Percentiles rank a stretch among this genome's conserved stretches.
Evolutionary conservation across 1,140 invertebrate species (phyloP).

Genomic region (Pantala flavescens): DNA sequence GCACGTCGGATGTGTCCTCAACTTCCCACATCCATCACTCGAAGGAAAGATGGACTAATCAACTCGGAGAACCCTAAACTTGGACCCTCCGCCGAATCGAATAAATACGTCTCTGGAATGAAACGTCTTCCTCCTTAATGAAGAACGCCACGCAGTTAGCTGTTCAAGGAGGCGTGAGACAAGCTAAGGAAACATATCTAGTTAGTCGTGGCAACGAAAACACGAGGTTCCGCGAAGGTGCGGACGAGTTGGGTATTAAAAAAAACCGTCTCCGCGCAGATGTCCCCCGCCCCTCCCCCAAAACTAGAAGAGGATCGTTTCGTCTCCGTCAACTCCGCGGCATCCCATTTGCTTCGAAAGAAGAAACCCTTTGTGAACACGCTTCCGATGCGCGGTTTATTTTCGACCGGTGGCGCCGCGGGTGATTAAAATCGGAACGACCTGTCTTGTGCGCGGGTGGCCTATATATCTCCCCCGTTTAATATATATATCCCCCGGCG

Average conservation of each 20-base stretch:
- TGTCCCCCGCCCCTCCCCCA: too few relatives aligned
- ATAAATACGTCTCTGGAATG: too few relatives aligned
- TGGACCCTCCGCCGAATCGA: too few relatives aligned
- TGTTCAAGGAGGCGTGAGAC: background rate
- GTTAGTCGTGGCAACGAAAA: background rate
- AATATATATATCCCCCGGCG: too few relatives aligned
- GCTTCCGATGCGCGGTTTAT: background rate
- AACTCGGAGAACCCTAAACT: too few relatives aligned
- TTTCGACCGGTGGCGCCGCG: background rate
- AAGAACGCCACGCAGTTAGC: background rate
- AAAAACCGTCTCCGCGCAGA: background rate
- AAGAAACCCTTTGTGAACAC: background rate
- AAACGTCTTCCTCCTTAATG: too few relatives aligned
- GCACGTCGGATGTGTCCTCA: too few relatives aligned
- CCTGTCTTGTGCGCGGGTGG: background rate
- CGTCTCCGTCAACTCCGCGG: background rate
- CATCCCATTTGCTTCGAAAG: background rate
- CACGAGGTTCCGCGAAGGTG: background rate
- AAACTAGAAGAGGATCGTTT: too few relatives aligned
- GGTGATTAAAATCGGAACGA: background rate
- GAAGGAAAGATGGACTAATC: too few relatives aligned
- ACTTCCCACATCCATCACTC: too few relatives aligned
- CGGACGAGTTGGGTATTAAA: background rate
- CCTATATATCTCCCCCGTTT: too few relatives aligned
- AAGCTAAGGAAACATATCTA: background rate